Percentiles rank a stretch among this genome's conserved stretches.
These are phyloP conservation scores for Pseudochirops cupreus DNA, from an alignment of 2,797 vertebrate species.

Conservation along the genomic window DNA sequence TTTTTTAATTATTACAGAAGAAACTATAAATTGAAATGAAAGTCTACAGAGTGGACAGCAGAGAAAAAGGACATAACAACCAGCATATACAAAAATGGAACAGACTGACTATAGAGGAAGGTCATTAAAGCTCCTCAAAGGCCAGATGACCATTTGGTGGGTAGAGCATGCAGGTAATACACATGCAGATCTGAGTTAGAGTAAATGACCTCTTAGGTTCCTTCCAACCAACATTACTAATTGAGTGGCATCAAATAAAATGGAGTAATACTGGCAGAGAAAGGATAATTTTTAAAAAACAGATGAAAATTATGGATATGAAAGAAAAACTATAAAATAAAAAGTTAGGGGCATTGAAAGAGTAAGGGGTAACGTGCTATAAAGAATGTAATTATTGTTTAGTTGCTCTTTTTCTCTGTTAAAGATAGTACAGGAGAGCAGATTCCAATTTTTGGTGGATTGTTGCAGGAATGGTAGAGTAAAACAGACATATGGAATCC, in stretches of 20 bases:
- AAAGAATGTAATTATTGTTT: neutral
- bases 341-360: neutral
- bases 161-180: neutral
- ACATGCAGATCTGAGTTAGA: neutral
- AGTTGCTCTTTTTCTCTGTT: too few species aligned
- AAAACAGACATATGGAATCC: too few species aligned
- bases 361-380: neutral
- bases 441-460: too few species aligned
- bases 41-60: too few species aligned
- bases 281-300: neutral
- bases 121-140: neutral
- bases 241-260: neutral
- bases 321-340: neutral
- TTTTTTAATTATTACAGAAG: too few species aligned
- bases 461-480: too few species aligned
- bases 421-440: too few species aligned
- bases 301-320: neutral
- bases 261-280: neutral
- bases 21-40: too few species aligned
- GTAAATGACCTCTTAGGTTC: neutral
- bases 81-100: too few species aligned
- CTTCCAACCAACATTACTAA: neutral
- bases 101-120: neutral
- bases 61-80: too few species aligned
- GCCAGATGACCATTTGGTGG: neutral